Evolutionary conservation across 1,140 invertebrate genomes (phyloP), one percentile per base, ranked within the genome.

Genomic region (Probaryconus sp.): DNA sequence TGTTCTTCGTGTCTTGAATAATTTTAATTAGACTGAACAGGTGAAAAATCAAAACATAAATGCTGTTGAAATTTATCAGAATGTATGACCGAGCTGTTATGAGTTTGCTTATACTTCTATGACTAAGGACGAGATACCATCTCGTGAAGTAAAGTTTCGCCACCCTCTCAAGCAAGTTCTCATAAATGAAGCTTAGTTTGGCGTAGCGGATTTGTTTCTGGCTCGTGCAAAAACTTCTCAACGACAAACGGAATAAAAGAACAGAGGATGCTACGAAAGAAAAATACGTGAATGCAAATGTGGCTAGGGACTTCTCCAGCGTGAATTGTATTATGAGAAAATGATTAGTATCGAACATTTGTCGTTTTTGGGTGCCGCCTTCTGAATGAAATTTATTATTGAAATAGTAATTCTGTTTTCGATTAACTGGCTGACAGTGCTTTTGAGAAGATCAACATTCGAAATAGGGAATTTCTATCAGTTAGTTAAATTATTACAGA

Each of bases 171-270:
- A 7, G 4, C 53, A 30, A 58, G 45, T 47, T 20, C 50, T 64
- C 64, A 68, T 74, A 74, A 68, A 75, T 69, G 64, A 69, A 64
- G 64, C 64, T 75, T 68, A 74, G 56, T 50, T 58, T 68, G 63
- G 43, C 50, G 50, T n/a, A 17, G 21, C 16, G 56, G 50, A 61
- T 64, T 68, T 68, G 64, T 58, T 75, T 55, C 48, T 10, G 14
- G 35, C 47, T 28, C 45, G 45, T 38, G 37, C 60, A 58, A 65
- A 72, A 72, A 42, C 35, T 60, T 53, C 10, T 28, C 40, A 37
- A 58, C 42, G 31, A 21, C 43, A 50, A 65, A 65, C 35, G 45
- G 20, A 60, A 68, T 68, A 68, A 68, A 58, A 33, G 45, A 51
- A 31, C 24, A 35, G 14, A 42, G 38, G 10, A 2, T 18, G 58